Percentiles rank a stretch among this genome's conserved stretches.
phyloP scores from a whole-genome alignment of 1,140 invertebrate genomes.

The Phymastichus coffea region DNA sequence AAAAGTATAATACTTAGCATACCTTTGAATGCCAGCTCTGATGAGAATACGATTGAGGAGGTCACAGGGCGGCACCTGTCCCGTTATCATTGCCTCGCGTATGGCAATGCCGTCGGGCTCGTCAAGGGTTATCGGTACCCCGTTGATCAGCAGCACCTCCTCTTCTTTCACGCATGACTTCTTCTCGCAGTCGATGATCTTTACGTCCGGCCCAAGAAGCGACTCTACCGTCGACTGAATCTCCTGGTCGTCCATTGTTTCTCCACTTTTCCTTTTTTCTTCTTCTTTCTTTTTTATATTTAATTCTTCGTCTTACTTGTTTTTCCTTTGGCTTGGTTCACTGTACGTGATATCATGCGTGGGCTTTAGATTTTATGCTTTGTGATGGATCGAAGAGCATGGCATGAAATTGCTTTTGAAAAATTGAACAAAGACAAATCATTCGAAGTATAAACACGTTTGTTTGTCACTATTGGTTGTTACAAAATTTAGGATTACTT shows the following conservation, averaged over 20 bases:
- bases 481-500: too few relatives aligned
- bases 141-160: constrained; percentile 74
- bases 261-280: not conserved
- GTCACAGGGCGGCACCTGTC: constrained; percentile 71
- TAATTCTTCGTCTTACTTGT: not conserved
- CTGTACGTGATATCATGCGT: too few relatives aligned
- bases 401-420: too few relatives aligned
- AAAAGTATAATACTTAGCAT: constrained; percentile 21
- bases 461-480: too few relatives aligned
- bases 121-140: constrained; percentile 69
- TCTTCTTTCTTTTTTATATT: not conserved
- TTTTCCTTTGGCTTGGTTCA: not conserved
- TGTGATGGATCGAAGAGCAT: too few relatives aligned
- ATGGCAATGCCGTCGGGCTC: constrained; percentile 71
- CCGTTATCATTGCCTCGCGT: constrained; percentile 68
- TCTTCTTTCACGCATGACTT: constrained; percentile 72
- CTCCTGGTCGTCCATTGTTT: constrained; percentile 68
- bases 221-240: constrained; percentile 78
- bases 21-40: constrained; percentile 65
- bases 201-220: constrained; percentile 72
- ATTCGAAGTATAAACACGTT: too few relatives aligned
- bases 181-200: constrained; percentile 76
- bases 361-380: too few relatives aligned
- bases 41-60: constrained; percentile 72
- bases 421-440: too few relatives aligned